These are phyloP conservation scores for Mayetiola destructor DNA, from an alignment of 2,888 invertebrate species.

Conservation along the genomic window DNA sequence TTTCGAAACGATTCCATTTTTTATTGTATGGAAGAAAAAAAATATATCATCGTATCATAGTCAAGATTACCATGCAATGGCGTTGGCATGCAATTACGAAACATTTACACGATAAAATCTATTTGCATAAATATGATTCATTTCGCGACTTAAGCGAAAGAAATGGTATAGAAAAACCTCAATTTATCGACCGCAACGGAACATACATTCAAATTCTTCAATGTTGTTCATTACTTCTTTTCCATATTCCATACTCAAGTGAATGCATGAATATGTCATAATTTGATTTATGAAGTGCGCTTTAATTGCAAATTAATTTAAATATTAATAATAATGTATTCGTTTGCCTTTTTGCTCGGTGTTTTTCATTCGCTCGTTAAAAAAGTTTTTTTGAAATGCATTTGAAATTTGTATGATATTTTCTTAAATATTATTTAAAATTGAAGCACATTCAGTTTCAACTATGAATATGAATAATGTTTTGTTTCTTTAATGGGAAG, in stretches of 20 bases:
- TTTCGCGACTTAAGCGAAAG: no score
- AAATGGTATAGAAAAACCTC: no score
- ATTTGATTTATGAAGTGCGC: not conserved
- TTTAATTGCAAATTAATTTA: constrained; percentile 3
- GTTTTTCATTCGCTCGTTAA: not conserved
- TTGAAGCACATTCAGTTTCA: not conserved
- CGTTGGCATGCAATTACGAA: not conserved
- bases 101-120: not conserved
- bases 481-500: not conserved
- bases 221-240: not conserved
- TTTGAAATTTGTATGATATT: not conserved
- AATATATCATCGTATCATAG: not conserved
- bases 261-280: constrained; percentile 3
- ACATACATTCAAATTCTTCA: no score
- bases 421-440: not conserved
- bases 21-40: no score
- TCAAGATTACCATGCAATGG: not conserved
- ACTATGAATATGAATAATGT: not conserved
- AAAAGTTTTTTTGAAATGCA: no score
- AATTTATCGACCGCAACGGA: constrained; percentile 1
- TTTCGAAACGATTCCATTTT: not conserved
- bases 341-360: not conserved
- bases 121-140: not conserved
- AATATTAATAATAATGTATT: not conserved
- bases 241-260: no score